Evolutionary conservation across 1,140 invertebrate species (phyloP).

Genomic region (Drosophila tsacasi): DNA sequence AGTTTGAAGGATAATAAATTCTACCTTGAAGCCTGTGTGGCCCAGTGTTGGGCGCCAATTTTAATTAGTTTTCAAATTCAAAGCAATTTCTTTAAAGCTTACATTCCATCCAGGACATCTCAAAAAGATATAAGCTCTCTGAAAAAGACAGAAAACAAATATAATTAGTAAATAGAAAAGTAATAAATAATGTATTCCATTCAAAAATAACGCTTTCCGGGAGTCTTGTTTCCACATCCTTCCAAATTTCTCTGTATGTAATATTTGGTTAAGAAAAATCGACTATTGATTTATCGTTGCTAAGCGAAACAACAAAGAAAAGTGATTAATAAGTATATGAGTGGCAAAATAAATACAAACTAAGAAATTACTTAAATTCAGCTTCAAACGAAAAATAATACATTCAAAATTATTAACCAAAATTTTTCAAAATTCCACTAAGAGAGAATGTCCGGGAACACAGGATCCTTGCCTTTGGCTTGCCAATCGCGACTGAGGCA

Average conservation of each 20-base stretch:
- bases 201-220: background rate
- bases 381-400: too few relatives aligned
- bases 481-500: constrained; percentile 34
- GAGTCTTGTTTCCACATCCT: background rate
- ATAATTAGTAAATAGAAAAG: accelerated
- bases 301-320: background rate
- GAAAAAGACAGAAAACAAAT: background rate
- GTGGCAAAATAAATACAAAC: background rate
- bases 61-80: background rate
- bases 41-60: background rate
- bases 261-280: background rate
- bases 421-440: background rate
- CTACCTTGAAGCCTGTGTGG: too few relatives aligned
- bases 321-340: background rate
- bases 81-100: background rate
- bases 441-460: background rate
- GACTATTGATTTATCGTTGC: constrained; percentile 10
- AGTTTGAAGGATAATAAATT: background rate
- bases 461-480: constrained; percentile 18
- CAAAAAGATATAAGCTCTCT: background rate
- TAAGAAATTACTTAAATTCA: background rate
- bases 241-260: too few relatives aligned
- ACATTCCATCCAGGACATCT: background rate
- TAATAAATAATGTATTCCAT: background rate
- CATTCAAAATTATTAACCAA: too few relatives aligned